Evolutionary conservation across 2,113 vertebrate genomes (phyloP).

Genomic region (Mormoops blainvillei): DNA sequence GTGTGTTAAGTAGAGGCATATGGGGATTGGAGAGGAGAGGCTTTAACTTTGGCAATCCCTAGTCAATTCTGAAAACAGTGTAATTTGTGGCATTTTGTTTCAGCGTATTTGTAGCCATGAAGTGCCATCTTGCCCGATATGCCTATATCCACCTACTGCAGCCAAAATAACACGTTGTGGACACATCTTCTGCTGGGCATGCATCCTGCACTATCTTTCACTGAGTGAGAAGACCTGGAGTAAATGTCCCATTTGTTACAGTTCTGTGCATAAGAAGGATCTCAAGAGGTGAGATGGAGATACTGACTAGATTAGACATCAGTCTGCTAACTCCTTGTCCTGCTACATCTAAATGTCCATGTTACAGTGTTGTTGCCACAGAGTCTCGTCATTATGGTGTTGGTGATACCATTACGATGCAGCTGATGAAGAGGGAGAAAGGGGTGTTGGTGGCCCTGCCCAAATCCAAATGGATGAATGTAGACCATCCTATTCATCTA

Average conservation of each 20-base stretch:
- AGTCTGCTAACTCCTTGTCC: background rate
- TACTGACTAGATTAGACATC: background rate
- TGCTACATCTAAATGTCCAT: slow-evolving; percentile 13
- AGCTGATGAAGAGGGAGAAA: slow-evolving; percentile 95
- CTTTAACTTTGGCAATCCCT: background rate
- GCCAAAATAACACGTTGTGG: slow-evolving; percentile 98
- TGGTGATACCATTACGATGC: slow-evolving; percentile 95
- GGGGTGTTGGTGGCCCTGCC: slow-evolving; percentile 94
- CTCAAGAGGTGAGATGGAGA: slow-evolving; percentile 89
- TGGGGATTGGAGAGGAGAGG: background rate
- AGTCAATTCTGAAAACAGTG: background rate
- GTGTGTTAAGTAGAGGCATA: background rate
- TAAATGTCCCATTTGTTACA: slow-evolving; percentile 97
- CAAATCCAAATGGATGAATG: slow-evolving; percentile 92
- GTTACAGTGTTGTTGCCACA: slow-evolving; percentile 92
- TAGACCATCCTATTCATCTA: slow-evolving; percentile 92
- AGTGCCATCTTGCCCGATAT: slow-evolving; percentile 98
- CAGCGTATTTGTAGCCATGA: slow-evolving; percentile 98
- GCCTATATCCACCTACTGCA: slow-evolving; percentile 94
- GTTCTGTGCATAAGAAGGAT: slow-evolving; percentile 91
- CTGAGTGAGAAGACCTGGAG: slow-evolving; percentile 96
- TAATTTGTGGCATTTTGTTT: background rate
- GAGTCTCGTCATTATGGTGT: slow-evolving; percentile 92
- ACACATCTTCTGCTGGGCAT: slow-evolving; percentile 98
- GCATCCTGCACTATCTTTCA: slow-evolving; percentile 97